Conservation (phyloP, 1,140 invertebrate species). For the Eulimnadia texana region DNA sequence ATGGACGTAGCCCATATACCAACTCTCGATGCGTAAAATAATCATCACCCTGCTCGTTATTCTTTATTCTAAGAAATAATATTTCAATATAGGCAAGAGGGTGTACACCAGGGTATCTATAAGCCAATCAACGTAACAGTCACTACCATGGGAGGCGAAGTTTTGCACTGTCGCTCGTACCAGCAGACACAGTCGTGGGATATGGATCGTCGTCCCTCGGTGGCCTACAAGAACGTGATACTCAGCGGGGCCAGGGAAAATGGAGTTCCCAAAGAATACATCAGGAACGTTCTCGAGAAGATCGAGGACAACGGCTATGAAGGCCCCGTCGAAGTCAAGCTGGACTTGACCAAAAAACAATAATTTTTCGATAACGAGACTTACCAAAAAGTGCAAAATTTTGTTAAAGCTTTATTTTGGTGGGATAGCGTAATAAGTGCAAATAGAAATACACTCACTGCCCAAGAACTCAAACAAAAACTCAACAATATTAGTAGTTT, state of each 20-base stretch:
- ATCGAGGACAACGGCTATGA: slow-evolving; percentile 51
- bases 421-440: neutral
- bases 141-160: slow-evolving; percentile 33
- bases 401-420: neutral
- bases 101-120: slow-evolving; percentile 50
- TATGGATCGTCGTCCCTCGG: slow-evolving; percentile 45
- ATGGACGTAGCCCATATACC: slow-evolving; percentile 43
- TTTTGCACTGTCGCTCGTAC: slow-evolving; percentile 46
- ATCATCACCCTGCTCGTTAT: neutral
- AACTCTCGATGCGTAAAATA: slow-evolving; percentile 45
- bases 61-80: neutral
- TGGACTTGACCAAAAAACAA: slow-evolving; percentile 15
- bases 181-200: slow-evolving; percentile 36
- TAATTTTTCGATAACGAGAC: neutral
- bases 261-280: slow-evolving; percentile 48
- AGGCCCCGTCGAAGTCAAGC: slow-evolving; percentile 31
- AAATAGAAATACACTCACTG: neutral
- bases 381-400: neutral
- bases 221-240: slow-evolving; percentile 47
- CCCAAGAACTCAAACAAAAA: too few species aligned
- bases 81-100: slow-evolving; percentile 46
- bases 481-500: too few species aligned
- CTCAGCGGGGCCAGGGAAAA: slow-evolving; percentile 50
- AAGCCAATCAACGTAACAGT: slow-evolving; percentile 44
- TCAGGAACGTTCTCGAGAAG: slow-evolving; percentile 36